These are phyloP conservation scores for Pristionchus maxplancki DNA, from an alignment of 2,888 invertebrate species.

Conservation along the genomic window DNA sequence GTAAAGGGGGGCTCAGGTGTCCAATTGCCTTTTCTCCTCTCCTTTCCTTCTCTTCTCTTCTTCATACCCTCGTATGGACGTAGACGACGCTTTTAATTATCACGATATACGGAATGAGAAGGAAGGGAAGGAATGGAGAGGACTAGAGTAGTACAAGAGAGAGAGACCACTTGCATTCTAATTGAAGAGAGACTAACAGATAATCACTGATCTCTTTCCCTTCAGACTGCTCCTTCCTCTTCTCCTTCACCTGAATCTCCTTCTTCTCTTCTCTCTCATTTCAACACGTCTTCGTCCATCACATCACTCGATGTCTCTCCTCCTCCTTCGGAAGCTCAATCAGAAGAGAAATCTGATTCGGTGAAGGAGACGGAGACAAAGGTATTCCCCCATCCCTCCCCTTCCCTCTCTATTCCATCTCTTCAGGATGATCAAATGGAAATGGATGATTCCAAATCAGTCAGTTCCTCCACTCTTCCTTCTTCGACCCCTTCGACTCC, in stretches of 20 bases:
- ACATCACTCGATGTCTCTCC: constrained; percentile 42
- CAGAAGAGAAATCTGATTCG: constrained; percentile 26
- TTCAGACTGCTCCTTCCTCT: constrained; percentile 2
- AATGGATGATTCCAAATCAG: background rate
- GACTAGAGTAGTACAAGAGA: background rate
- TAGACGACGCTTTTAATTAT: constrained; percentile 49
- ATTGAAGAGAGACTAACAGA: background rate
- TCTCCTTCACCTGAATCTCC: constrained; percentile 50
- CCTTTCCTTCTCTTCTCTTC: constrained; percentile 2
- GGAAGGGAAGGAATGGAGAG: constrained; percentile 29
- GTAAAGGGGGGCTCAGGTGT: constrained; percentile 45
- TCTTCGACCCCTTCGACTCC: background rate
- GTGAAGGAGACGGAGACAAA: constrained; percentile 50
- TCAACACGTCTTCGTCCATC: background rate
- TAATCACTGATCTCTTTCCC: background rate
- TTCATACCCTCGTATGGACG: constrained; percentile 30
- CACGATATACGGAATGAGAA: constrained; percentile 47
- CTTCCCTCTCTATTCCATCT: background rate
- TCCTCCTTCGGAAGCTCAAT: constrained; percentile 22
- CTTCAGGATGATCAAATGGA: constrained; percentile 36
- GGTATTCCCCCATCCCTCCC: too few species aligned
- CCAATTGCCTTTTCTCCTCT: constrained; percentile 48
- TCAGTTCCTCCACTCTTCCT: background rate
- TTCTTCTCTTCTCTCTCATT: constrained; percentile 50
- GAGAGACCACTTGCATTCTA: background rate